A percentile compares a stretch with the other conserved stretches of the same genome.
Conservation (phyloP, 2,113 vertebrate species). For the Potamarius usumacintae region DNA sequence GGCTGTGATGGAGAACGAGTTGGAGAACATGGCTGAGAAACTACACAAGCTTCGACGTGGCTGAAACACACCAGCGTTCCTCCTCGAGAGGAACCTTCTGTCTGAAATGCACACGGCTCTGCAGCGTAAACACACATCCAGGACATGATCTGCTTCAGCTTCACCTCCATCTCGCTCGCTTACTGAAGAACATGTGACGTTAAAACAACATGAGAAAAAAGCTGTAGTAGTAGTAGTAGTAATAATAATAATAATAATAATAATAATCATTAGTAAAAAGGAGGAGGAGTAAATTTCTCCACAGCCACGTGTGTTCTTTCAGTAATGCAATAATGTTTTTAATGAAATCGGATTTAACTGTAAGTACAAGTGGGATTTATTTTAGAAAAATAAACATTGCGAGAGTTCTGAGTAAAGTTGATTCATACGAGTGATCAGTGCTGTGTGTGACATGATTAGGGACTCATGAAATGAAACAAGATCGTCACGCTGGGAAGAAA, state of each 20-base stretch:
- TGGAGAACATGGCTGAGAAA: conserved; percentile 88
- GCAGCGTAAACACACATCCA: conserved; percentile 16
- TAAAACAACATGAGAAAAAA: conserved; percentile 35
- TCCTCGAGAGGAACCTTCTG: conserved; percentile 25
- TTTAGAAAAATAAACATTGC: conserved; percentile 69
- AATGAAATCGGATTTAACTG: conserved; percentile 53
- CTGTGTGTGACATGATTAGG: neutral
- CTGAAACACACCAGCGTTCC: conserved; percentile 52
- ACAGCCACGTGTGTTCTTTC: conserved; percentile 25
- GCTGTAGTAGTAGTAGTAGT: conserved; percentile 54
- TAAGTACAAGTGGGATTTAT: conserved; percentile 63
- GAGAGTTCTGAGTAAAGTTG: neutral
- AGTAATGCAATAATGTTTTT: conserved; percentile 73
- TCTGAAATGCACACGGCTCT: neutral
- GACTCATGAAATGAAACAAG: neutral
- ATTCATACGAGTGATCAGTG: neutral
- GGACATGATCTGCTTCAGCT: conserved; percentile 23
- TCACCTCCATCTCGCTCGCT: conserved; percentile 54
- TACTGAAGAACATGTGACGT: conserved; percentile 49
- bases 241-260: conserved; percentile 5
- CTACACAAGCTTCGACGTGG: conserved; percentile 82
- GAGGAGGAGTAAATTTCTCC: conserved; percentile 53
- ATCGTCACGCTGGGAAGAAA: neutral
- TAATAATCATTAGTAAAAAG: neutral
- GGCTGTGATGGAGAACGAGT: conserved; percentile 89